Conservation (phyloP, 2,888 invertebrate species). For the Drosophila leonis region DNA sequence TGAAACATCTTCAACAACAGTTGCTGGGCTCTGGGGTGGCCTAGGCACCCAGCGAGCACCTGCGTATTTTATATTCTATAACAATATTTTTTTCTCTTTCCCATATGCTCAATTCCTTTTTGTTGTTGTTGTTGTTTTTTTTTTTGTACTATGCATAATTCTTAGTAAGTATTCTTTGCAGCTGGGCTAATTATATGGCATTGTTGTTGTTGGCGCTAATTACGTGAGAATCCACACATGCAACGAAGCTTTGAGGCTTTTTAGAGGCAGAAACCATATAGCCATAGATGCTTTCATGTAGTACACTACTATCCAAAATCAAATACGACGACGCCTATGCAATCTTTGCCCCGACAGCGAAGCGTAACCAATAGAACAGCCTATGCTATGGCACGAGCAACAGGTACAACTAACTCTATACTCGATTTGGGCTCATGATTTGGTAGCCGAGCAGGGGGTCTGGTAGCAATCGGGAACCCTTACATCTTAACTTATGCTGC, state of each 20-base stretch:
- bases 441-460: slow-evolving; percentile 38
- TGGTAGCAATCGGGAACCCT: slow-evolving; percentile 46
- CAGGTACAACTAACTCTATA: slow-evolving; percentile 40
- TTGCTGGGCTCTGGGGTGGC: slow-evolving; percentile 41
- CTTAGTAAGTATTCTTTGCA: slow-evolving; percentile 56
- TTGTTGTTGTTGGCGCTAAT: slow-evolving; percentile 70
- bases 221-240: slow-evolving; percentile 66
- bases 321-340: slow-evolving; percentile 56
- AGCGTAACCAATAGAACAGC: slow-evolving; percentile 73
- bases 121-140: slow-evolving; percentile 14
- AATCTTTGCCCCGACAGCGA: slow-evolving; percentile 61
- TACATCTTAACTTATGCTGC: slow-evolving; percentile 52
- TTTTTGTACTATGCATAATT: slow-evolving; percentile 60
- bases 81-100: slow-evolving; percentile 30
- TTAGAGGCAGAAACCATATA: slow-evolving; percentile 14
- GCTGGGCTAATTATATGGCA: slow-evolving; percentile 71
- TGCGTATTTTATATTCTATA: slow-evolving; percentile 57
- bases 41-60: slow-evolving; percentile 37
- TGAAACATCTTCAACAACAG: not conserved
- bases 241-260: slow-evolving; percentile 30
- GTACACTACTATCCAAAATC: slow-evolving; percentile 42
- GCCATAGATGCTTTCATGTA: slow-evolving; percentile 47
- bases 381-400: slow-evolving; percentile 26
- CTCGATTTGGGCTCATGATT: slow-evolving; percentile 64
- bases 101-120: slow-evolving; percentile 36